Evolutionary conservation across 1,140 invertebrate genomes (phyloP), one percentile per base, ranked within the genome.

Genomic region (Aphaenogaster floridana): DNA sequence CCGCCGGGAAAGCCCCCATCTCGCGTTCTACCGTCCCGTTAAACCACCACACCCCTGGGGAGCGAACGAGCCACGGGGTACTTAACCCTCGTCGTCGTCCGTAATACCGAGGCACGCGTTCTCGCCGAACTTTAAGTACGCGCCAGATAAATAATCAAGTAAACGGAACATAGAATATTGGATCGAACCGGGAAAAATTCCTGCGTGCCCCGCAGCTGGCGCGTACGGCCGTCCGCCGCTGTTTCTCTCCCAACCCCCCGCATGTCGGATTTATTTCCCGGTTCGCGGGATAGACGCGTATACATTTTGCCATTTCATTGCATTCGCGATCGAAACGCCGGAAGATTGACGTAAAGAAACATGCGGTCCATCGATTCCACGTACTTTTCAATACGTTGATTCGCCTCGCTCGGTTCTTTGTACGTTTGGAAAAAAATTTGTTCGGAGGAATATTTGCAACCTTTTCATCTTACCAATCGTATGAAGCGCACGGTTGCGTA

Each of bases 1-100:
- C 80, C 80, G 39, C 28, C 9, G 80, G 80, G 80, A 74, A 61
- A n/a, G 66, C 66, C 80, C 54, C 69, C 69, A 84, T 84, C 80
- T 74, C 80, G 69, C 54, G 45, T 84, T 76, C 69, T 63, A 61
- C 54, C 80, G 69, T 68, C 63, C 48, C 36, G 78, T 80, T 80
- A 66, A 80, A 39, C 63, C 63, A 69, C 63, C 76, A n/a, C 76
- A n/a, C 21, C 77, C 52, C 66, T n/a, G 28, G 69, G 80, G 57
- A 54, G 50, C 11, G 54, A 74, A 76, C 54, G 45, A 61, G 68
- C 42, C 69, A 84, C 28, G 45, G 54, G 54, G 42, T 76, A 84
- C 69, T 84, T 84, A 84, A 76, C 80, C 69, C 80, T 76, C 79
- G 64, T 81, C 68, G 54, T 39, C 69, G 54, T 52, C 2, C 64